Evolutionary conservation across 2,797 vertebrate species (phyloP).

Genomic region (Channallabes apus): DNA sequence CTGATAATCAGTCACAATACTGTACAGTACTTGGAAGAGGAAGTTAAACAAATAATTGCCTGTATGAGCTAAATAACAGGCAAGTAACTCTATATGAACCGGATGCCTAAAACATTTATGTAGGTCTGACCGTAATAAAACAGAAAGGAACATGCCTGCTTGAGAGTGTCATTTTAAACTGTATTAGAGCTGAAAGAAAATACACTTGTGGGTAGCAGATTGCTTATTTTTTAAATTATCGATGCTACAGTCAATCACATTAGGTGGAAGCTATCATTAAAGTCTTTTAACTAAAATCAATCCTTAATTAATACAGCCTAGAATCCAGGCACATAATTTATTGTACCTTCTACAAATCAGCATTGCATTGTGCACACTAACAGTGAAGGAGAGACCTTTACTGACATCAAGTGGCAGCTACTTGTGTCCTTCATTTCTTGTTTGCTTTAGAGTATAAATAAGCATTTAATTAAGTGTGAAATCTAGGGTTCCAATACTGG

Average conservation of each 20-base stretch:
- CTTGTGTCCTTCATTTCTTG: not conserved
- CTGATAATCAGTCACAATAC: not conserved
- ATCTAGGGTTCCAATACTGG: not conserved
- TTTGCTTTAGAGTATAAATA: not conserved
- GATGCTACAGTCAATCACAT: not conserved
- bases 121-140: not conserved
- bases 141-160: not conserved
- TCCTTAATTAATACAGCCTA: not conserved
- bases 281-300: not conserved
- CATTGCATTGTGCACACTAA: slow-evolving; percentile 5
- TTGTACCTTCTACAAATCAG: slow-evolving; percentile 31
- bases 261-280: not conserved
- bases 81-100: not conserved
- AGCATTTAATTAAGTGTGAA: not conserved
- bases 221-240: not conserved
- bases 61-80: not conserved
- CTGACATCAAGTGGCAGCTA: slow-evolving; percentile 61
- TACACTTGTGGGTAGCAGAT: not conserved
- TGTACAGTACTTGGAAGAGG: not conserved
- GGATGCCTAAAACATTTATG: not conserved
- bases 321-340: slow-evolving; percentile 10
- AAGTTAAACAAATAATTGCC: not conserved
- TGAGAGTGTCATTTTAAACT: not conserved
- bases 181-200: not conserved
- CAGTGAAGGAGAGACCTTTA: slow-evolving; percentile 48